Base-by-base conservation (phyloP, 2,888 invertebrate species). In the Rhingia campestris region DNA sequence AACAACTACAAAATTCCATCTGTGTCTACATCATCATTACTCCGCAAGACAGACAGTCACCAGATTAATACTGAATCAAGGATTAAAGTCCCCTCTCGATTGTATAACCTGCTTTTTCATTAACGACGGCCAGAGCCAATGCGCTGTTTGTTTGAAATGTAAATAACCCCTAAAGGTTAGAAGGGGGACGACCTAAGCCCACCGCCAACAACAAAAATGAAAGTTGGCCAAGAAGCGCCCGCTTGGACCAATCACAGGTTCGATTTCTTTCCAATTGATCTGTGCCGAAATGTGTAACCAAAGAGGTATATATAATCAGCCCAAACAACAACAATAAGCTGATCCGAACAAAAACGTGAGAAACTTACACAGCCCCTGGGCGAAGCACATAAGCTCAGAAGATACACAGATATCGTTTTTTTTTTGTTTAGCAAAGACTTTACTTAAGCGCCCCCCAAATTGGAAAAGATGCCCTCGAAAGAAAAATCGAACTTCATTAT, bases 1-100 rank as follows among this genome's bases (percentile, higher is more conserved):
- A 41, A 41, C 0, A 4, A 39, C 6, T 6, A 39, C 3, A 41
- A 7, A 41, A 9, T 22, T 14, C 22, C 22, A 4, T 47, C 22
- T 47, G 22, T 22, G 22, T 12, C 9, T 41, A 9, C 9, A 41
- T n/a, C 2, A 72, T 66, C 81, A 66, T 59, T 33, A 59, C 53
- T 49, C 49, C 37, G 45, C 58, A 82, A 82, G 82, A 82, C 82
- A 79, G 67, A 69, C 74, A 59, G 80, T 80, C 80, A 84, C 84
- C 84, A 84, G 63, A 67, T 72, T 77, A 22, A 66, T 61, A 77
- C 61, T 54, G 66, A 66, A 79, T 53, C 77, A 73, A 77, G 77
- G 73, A 77, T 61, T 58, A 22, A 59, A 35, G 58, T 54, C 49
- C 41, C 14, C 30, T 32, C 41, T 35, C 33, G 32, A n/a, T 49